phyloP scores from a whole-genome alignment of 1,140 invertebrate genomes.

The Thaumatotibia leucotreta region DNA sequence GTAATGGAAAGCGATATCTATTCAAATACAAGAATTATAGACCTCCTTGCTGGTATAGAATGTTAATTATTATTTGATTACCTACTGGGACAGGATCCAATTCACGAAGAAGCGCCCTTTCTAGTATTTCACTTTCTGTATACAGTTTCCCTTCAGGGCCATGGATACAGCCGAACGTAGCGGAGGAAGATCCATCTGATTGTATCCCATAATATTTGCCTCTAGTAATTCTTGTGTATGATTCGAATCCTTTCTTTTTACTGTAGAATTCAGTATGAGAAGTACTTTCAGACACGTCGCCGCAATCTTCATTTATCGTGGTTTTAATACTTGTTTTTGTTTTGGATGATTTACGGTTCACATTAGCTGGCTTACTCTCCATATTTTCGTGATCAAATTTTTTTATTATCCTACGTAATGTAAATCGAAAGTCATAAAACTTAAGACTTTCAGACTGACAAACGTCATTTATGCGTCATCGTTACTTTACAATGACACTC shows the following conservation, averaged over 20 bases:
- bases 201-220: constrained; percentile 39
- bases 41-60: constrained; percentile 22
- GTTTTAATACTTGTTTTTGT: background rate
- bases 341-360: background rate
- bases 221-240: constrained; percentile 31
- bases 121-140: constrained; percentile 32
- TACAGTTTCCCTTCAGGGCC: constrained; percentile 44
- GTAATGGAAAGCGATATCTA: constrained; percentile 47
- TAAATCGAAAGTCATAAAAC: background rate
- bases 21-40: constrained; percentile 43
- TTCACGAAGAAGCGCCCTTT: constrained; percentile 39
- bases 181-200: constrained; percentile 44
- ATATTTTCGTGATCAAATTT: background rate
- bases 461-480: background rate
- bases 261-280: constrained; percentile 47
- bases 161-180: constrained; percentile 44
- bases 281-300: constrained; percentile 26
- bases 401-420: too few species aligned
- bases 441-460: background rate
- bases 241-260: constrained; percentile 21
- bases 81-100: constrained; percentile 44
- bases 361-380: background rate
- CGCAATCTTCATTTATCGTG: constrained; percentile 24
- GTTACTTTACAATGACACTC: too few species aligned
- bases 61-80: constrained; percentile 32